phyloP scores from a whole-genome alignment of 2,888 invertebrate species.

The Lasioglossum oenotherae region DNA sequence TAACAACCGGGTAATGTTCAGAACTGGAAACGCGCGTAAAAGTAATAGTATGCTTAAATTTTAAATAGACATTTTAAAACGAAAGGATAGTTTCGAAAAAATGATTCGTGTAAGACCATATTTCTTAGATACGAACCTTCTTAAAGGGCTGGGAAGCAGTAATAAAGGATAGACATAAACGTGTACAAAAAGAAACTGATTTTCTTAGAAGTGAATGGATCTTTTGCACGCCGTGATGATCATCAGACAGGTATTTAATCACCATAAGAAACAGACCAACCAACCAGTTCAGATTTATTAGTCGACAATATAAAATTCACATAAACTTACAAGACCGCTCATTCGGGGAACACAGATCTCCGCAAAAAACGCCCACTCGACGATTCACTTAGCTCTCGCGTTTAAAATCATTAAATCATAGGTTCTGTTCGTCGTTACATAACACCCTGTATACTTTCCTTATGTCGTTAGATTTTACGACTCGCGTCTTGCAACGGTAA shows the following conservation, averaged over 20 bases:
- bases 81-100: not conserved
- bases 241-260: not conserved
- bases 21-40: not conserved
- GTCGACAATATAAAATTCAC: not conserved
- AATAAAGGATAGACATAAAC: not conserved
- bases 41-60: not conserved
- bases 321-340: not conserved
- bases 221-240: not conserved
- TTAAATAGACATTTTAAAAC: not conserved
- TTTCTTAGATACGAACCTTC: not conserved
- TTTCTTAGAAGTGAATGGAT: not conserved
- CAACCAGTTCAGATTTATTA: conserved; percentile 1
- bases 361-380: not conserved
- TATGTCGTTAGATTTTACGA: conserved; percentile 23
- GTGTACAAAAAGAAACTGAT: not conserved
- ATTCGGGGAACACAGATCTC: not conserved
- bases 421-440: not conserved
- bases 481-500: conserved; percentile 5
- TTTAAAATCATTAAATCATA: conserved; percentile 13
- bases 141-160: not conserved
- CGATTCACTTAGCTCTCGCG: conserved; percentile 10
- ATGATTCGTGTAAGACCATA: not conserved
- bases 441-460: conserved; percentile 11
- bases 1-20: not conserved
- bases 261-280: not conserved